These are phyloP conservation scores for Laspeyria flexula DNA, from an alignment of 2,888 invertebrate genomes.

Conservation along the genomic window DNA sequence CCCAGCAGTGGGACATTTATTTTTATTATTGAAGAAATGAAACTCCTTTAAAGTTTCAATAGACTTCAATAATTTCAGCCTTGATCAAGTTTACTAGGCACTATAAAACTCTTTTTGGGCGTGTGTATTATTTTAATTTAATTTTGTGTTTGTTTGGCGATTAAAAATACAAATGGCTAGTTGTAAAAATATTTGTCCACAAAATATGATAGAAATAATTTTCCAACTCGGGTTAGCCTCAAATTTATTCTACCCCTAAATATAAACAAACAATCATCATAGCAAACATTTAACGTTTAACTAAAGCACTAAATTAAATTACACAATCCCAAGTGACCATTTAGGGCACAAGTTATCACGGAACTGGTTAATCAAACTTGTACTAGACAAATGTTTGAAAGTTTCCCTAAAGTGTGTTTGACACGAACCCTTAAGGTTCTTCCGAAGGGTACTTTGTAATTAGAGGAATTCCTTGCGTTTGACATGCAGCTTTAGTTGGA, in stretches of 20 bases:
- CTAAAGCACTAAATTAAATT: conserved; percentile 19
- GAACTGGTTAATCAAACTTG: conserved; percentile 37
- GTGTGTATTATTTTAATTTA: too few species aligned
- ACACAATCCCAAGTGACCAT: conserved; percentile 30
- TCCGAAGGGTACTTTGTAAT: conserved; percentile 30
- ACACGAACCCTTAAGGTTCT: conserved; percentile 27
- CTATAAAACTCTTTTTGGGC: too few species aligned
- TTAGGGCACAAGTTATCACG: conserved; percentile 23
- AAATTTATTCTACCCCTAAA: background rate
- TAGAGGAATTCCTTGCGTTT: conserved; percentile 22
- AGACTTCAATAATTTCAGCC: too few species aligned
- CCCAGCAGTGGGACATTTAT: too few species aligned
- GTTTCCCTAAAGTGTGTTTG: conserved; percentile 34
- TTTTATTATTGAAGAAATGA: too few species aligned
- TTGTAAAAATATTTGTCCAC: too few species aligned
- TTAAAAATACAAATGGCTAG: too few species aligned
- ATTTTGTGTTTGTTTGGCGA: too few species aligned
- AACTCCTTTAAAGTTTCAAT: too few species aligned
- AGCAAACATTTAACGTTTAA: conserved; percentile 4
- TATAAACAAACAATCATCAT: background rate
- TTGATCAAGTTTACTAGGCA: too few species aligned
- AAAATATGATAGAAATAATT: too few species aligned
- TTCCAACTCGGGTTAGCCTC: too few species aligned
- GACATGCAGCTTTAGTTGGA: conserved; percentile 26
- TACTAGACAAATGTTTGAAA: conserved; percentile 37